Evolutionary conservation across 2,888 invertebrate genomes (phyloP).

Genomic region (Operophtera brumata): DNA sequence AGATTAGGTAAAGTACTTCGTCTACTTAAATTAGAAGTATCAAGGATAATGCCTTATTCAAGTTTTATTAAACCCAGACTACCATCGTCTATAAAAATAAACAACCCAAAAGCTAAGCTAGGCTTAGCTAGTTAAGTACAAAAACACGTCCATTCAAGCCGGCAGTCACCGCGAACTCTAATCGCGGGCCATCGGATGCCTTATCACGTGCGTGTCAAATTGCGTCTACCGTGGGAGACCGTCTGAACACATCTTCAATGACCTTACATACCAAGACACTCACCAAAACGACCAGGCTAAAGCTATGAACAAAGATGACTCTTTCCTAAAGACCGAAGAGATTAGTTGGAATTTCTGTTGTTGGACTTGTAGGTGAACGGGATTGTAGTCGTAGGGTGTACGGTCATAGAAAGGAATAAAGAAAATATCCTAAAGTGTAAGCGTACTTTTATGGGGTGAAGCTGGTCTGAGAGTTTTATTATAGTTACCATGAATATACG

Average conservation of each 20-base stretch:
- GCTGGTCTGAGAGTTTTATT: slow-evolving; percentile 16
- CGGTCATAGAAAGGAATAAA: slow-evolving; percentile 10
- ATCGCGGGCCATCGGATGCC: slow-evolving; percentile 73
- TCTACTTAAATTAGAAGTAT: too few species aligned
- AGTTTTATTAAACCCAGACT: too few species aligned
- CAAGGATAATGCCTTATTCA: too few species aligned
- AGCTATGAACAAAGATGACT: neutral
- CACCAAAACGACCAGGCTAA: slow-evolving; percentile 9
- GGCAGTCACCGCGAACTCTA: slow-evolving; percentile 62
- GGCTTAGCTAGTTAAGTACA: slow-evolving; percentile 61
- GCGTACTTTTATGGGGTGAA: slow-evolving; percentile 16
- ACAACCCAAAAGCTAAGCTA: slow-evolving; percentile 8
- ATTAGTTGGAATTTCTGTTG: neutral
- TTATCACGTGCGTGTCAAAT: slow-evolving; percentile 77
- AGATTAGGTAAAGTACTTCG: too few species aligned
- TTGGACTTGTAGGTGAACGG: neutral
- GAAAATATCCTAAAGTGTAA: slow-evolving; percentile 14
- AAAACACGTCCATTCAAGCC: slow-evolving; percentile 73
- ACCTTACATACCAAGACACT: slow-evolving; percentile 35
- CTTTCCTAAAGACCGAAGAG: slow-evolving; percentile 1
- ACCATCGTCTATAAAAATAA: neutral
- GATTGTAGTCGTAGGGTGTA: slow-evolving; percentile 7
- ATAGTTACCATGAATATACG: slow-evolving; percentile 5
- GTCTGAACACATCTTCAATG: slow-evolving; percentile 37
- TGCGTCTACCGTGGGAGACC: slow-evolving; percentile 76